Evolutionary conservation across 2,888 invertebrate genomes (phyloP).

Genomic region (Allacma fusca): DNA sequence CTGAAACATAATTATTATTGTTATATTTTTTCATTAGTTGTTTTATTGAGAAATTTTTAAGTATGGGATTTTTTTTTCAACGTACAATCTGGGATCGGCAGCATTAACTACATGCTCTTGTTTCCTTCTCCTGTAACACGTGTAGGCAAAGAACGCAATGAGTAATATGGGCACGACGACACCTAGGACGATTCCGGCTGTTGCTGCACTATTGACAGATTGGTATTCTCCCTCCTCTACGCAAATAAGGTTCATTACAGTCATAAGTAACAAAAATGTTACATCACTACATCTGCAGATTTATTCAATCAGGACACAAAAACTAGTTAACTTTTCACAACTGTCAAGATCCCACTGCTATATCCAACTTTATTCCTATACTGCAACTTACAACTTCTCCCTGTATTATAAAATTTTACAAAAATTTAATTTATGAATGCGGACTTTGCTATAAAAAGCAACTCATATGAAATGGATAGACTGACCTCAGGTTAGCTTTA

Average conservation of each 20-base stretch:
- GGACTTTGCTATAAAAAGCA: too few species aligned
- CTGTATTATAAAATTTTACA: too few species aligned
- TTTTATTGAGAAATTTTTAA: not conserved
- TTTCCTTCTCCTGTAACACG: conserved; percentile 44
- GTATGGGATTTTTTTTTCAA: not conserved
- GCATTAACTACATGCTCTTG: conserved; percentile 36
- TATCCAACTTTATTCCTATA: too few species aligned
- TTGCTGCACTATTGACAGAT: conserved; percentile 63
- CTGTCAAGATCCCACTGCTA: too few species aligned
- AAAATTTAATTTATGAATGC: too few species aligned
- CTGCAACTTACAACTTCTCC: too few species aligned
- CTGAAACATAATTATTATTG: not conserved
- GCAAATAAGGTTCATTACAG: not conserved
- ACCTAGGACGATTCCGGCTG: conserved; percentile 79
- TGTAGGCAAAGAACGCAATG: conserved; percentile 50
- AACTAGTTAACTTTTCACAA: too few species aligned
- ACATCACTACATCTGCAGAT: too few species aligned
- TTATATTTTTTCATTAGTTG: not conserved
- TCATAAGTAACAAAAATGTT: too few species aligned
- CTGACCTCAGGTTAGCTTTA: too few species aligned
- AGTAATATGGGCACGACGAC: conserved; percentile 76
- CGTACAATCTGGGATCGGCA: conserved; percentile 36
- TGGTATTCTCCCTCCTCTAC: conserved; percentile 60
- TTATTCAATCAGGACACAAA: too few species aligned
- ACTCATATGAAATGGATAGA: too few species aligned